Evolutionary conservation across 2,113 vertebrate species (phyloP).

Genomic region (Paedocypris sp.): DNA sequence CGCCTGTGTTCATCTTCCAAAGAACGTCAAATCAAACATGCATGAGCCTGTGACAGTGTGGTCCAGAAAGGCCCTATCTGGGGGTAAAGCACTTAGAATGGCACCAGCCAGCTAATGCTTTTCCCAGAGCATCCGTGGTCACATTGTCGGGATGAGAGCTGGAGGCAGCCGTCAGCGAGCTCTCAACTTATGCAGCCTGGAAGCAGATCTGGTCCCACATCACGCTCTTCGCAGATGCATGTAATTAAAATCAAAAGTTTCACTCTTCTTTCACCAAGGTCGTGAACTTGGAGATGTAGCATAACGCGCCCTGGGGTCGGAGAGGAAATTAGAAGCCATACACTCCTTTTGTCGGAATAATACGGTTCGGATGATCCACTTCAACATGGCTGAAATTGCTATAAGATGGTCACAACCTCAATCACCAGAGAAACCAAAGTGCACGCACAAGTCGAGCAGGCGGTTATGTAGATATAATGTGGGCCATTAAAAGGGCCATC

Average conservation of each 20-base stretch:
- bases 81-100: slow-evolving; percentile 34
- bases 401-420: not conserved
- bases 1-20: slow-evolving; percentile 51
- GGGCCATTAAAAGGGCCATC: slow-evolving; percentile 8
- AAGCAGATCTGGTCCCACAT: slow-evolving; percentile 15
- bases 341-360: slow-evolving; percentile 8
- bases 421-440: not conserved
- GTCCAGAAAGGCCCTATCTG: slow-evolving; percentile 40
- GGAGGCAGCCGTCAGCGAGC: slow-evolving; percentile 27
- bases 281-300: slow-evolving; percentile 7
- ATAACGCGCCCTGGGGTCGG: not conserved
- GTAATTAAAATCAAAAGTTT: slow-evolving; percentile 22
- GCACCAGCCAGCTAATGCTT: slow-evolving; percentile 34
- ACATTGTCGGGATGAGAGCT: slow-evolving; percentile 29
- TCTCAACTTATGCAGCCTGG: slow-evolving; percentile 19
- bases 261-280: slow-evolving; percentile 9
- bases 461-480: not conserved
- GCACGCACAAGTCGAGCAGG: not conserved
- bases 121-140: slow-evolving; percentile 28
- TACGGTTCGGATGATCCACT: not conserved
- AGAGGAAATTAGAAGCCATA: not conserved
- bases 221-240: slow-evolving; percentile 18
- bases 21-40: slow-evolving; percentile 64
- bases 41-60: slow-evolving; percentile 50
- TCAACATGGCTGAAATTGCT: not conserved